Evolutionary conservation across 2,797 vertebrate genomes (phyloP).

Genomic region (Crax fasciolata): DNA sequence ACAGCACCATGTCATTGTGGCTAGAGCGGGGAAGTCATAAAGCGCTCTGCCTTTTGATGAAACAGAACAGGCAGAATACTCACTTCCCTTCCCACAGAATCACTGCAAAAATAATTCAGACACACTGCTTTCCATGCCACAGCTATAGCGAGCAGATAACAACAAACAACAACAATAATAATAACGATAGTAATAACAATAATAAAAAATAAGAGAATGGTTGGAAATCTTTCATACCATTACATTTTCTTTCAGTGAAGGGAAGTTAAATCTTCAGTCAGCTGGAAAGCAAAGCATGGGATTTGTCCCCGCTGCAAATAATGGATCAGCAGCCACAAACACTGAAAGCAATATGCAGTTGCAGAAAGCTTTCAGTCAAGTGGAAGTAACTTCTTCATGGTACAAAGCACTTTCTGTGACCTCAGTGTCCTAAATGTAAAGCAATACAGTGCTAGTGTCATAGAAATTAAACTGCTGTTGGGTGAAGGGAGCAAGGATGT

Average conservation of each 20-base stretch:
- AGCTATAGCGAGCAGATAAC: background rate
- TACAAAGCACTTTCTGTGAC: constrained; percentile 62
- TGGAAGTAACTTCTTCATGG: constrained; percentile 68
- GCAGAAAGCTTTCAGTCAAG: constrained; percentile 36
- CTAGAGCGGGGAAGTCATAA: constrained; percentile 42
- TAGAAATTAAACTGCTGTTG: background rate
- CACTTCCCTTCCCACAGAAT: background rate
- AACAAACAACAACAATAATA: background rate
- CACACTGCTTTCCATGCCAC: background rate
- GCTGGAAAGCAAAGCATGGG: background rate
- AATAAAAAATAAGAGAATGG: background rate
- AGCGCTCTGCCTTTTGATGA: constrained; percentile 43
- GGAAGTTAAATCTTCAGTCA: constrained; percentile 24
- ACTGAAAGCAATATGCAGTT: background rate
- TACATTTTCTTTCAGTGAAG: background rate
- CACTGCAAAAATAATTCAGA: constrained; percentile 16
- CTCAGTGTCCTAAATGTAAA: constrained; percentile 41
- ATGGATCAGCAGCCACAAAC: constrained; percentile 6
- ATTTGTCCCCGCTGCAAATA: constrained; percentile 32
- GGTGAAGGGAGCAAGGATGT: background rate
- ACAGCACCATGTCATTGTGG: background rate
- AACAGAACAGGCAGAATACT: constrained; percentile 23
- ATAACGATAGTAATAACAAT: background rate
- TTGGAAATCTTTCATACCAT: background rate
- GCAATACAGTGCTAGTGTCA: constrained; percentile 10